These are phyloP conservation scores for Cephonodes hylas DNA, from an alignment of 2,888 invertebrate species.

Conservation along the genomic window DNA sequence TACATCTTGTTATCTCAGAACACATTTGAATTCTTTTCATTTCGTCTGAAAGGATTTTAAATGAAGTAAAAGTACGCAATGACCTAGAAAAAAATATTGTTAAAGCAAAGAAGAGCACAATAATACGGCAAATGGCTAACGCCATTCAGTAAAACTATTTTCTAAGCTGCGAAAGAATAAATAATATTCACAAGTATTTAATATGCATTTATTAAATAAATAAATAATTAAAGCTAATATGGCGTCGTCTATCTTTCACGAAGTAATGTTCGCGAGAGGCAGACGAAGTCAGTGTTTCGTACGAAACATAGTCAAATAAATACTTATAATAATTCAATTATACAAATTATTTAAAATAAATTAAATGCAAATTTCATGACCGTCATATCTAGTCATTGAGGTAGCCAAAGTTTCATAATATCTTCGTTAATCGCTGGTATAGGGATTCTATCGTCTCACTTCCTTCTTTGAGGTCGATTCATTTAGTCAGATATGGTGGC, in stretches of 20 bases:
- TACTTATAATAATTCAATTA: constrained; percentile 17
- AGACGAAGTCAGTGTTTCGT: constrained; percentile 50
- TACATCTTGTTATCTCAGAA: no score
- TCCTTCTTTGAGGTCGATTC: neutral
- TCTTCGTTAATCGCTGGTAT: constrained; percentile 16
- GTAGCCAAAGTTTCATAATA: constrained; percentile 23
- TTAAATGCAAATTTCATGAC: constrained; percentile 29
- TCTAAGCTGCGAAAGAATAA: neutral
- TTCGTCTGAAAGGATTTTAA: no score
- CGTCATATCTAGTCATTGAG: constrained; percentile 25
- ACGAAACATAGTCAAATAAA: constrained; percentile 16
- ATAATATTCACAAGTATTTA: neutral
- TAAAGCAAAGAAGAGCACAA: no score
- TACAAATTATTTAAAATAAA: constrained; percentile 12
- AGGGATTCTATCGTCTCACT: no score
- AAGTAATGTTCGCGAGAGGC: constrained; percentile 55
- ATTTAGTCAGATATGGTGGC: constrained; percentile 61
- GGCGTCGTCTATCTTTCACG: constrained; percentile 65
- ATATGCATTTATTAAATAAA: constrained; percentile 9
- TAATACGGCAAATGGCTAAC: neutral
- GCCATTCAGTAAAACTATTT: neutral
- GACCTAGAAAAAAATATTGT: no score
- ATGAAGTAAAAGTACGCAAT: no score
- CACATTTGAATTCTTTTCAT: no score
- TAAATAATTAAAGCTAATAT: constrained; percentile 14